These are phyloP conservation scores for Nemotelus nigrinus DNA, from an alignment of 2,888 invertebrate genomes.

Conservation along the genomic window DNA sequence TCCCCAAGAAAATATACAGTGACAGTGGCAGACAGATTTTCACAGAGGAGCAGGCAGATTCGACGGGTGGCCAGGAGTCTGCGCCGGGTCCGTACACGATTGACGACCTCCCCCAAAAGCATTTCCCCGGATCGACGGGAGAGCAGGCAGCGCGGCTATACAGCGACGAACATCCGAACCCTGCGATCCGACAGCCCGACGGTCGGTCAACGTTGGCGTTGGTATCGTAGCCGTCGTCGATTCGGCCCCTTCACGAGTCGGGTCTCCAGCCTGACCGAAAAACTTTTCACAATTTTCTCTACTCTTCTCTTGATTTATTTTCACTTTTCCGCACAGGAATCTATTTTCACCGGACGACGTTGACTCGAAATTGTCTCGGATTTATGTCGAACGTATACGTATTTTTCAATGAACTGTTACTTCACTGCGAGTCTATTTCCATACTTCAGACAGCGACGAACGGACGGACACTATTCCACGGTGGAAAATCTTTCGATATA, in stretches of 20 bases:
- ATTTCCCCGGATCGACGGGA: slow-evolving; percentile 32
- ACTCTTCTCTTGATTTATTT: slow-evolving; percentile 17
- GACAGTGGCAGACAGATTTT: slow-evolving; percentile 2
- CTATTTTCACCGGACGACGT: neutral
- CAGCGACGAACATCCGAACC: slow-evolving; percentile 25
- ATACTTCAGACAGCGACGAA: too few relatives aligned
- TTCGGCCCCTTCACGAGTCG: neutral
- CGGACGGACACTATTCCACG: too few relatives aligned
- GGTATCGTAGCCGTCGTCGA: neutral
- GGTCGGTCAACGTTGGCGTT: slow-evolving; percentile 34
- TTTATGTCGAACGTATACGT: too few relatives aligned
- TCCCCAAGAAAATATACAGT: slow-evolving; percentile 29
- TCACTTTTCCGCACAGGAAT: slow-evolving; percentile 8
- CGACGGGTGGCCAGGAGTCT: slow-evolving; percentile 14
- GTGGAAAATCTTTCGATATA: neutral
- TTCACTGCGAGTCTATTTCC: too few relatives aligned
- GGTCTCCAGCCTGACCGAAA: slow-evolving; percentile 23
- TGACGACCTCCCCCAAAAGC: slow-evolving; percentile 35
- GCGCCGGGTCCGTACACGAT: slow-evolving; percentile 27
- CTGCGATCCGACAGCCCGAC: slow-evolving; percentile 16
- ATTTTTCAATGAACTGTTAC: too few relatives aligned
- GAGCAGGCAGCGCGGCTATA: slow-evolving; percentile 13
- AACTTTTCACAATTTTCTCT: slow-evolving; percentile 23
- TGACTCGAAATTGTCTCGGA: neutral
- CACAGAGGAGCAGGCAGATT: neutral